These are phyloP conservation scores for Meandrusa payeni DNA, from an alignment of 2,888 invertebrate species.

Conservation along the genomic window DNA sequence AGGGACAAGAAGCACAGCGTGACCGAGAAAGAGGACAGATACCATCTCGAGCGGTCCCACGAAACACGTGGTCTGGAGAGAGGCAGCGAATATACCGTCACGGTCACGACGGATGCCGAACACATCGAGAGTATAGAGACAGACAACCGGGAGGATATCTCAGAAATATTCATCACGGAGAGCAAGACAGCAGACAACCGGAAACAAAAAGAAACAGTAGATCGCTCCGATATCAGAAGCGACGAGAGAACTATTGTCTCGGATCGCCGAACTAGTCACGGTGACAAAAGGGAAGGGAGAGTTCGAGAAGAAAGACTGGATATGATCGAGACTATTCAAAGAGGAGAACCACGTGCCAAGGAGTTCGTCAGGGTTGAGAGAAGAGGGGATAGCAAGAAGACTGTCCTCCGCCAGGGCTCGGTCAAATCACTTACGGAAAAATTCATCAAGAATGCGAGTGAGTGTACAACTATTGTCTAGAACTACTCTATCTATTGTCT, in stretches of 20 bases:
- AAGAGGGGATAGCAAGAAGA: conserved; percentile 55
- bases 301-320: conserved; percentile 21
- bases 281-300: background rate
- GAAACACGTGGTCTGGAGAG: conserved; percentile 1
- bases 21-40: conserved; percentile 6
- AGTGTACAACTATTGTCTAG: no score
- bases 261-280: conserved; percentile 4
- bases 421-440: conserved; percentile 90
- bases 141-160: conserved; percentile 9
- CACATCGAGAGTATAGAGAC: conserved; percentile 15
- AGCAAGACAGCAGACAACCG: conserved; percentile 4
- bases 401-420: conserved; percentile 84
- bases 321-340: conserved; percentile 30
- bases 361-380: conserved; percentile 43
- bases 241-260: conserved; percentile 6
- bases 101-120: conserved; percentile 28
- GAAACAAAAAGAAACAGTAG: conserved; percentile 5
- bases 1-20: conserved; percentile 27
- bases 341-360: conserved; percentile 41
- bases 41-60: background rate
- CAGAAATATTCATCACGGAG: conserved; percentile 13
- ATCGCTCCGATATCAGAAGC: conserved; percentile 30
- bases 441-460: conserved; percentile 85
- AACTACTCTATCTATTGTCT: no score
- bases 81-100: conserved; percentile 28